A percentile compares a stretch with the other conserved stretches of the same genome.
Evolutionary conservation across 2,113 vertebrate species (phyloP).

Genomic region (Daphoenositta chrysoptera): DNA sequence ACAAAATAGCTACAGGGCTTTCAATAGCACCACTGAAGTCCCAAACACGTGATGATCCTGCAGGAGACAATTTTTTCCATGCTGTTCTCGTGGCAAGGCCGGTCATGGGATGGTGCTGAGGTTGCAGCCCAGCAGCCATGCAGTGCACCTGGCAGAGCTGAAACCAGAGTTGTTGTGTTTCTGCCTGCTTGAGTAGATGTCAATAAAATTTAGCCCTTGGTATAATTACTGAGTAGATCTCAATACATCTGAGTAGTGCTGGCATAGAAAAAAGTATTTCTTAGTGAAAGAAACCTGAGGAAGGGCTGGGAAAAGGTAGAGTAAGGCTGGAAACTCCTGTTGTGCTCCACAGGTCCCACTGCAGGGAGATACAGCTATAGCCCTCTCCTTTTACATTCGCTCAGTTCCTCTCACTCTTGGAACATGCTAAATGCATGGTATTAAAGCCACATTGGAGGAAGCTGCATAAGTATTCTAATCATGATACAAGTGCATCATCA

Average conservation of each 20-base stretch:
- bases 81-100: background rate
- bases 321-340: background rate
- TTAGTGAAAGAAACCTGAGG: background rate
- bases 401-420: background rate
- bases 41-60: rapidly evolving
- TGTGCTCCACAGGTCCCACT: background rate
- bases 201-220: background rate
- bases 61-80: background rate
- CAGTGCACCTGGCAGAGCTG: rapidly evolving
- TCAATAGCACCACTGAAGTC: background rate
- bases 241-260: background rate
- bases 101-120: background rate
- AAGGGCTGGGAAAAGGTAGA: background rate
- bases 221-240: background rate
- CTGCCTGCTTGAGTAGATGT: background rate
- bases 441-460: background rate
- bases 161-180: background rate
- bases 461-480: background rate
- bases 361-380: background rate
- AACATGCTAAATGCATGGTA: background rate
- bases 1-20: background rate
- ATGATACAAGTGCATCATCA: background rate
- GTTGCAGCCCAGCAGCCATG: background rate
- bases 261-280: background rate
- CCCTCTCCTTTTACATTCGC: background rate